Base-by-base conservation (phyloP, 2,113 vertebrate species). In the Pithys albifrons region DNA sequence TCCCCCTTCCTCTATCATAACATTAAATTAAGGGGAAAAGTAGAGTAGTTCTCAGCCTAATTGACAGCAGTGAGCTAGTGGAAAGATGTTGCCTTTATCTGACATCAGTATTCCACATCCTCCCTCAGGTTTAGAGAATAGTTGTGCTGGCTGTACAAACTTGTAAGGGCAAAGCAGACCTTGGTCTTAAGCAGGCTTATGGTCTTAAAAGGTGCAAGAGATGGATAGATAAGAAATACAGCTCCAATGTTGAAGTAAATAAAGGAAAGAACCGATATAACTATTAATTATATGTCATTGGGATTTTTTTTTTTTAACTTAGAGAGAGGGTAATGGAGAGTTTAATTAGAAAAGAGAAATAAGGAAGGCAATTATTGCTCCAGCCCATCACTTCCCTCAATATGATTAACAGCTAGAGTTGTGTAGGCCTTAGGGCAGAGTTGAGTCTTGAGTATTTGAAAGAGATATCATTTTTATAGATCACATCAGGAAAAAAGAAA, bases 321-420 rank as follows among this genome's bases (percentile, higher is more conserved):
- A 75, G 62, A 66, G 80, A 89, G 48, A 90, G 78, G 72, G n/a
- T 85, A 96, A 90, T 88, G 95, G 93, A 85, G 90, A 95, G 65
- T 80, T 96, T 96, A 97, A 96, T 96, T 96, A 95, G 71, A 59
- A 93, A 89, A 82, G 83, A 74, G 79, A 91, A 94, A 74, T 72
- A 89, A 88, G 76, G 55, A 76, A 85, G 71, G 71, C 85, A 96
- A 95, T 97, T 95, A 94, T 58, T 88, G 89, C 76, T 91, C 55
- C 65, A 87, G 78, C 58, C 85, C 71, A 80, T 93, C 89, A 91
- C 85, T 88, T 93, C 49, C 37, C 51, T 94, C 85, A 88, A 82
- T 59, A 81, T 88, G 88, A 96, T 95, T 85, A 96, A 94, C 82
- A 96, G 72, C 82, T 88, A 86, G 85, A 92, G 83, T 89, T 91